Percentiles rank a stretch among this genome's conserved stretches.
Evolutionary conservation across 2,797 vertebrate genomes (phyloP).

Genomic region (Poeciliopsis gracilis): DNA sequence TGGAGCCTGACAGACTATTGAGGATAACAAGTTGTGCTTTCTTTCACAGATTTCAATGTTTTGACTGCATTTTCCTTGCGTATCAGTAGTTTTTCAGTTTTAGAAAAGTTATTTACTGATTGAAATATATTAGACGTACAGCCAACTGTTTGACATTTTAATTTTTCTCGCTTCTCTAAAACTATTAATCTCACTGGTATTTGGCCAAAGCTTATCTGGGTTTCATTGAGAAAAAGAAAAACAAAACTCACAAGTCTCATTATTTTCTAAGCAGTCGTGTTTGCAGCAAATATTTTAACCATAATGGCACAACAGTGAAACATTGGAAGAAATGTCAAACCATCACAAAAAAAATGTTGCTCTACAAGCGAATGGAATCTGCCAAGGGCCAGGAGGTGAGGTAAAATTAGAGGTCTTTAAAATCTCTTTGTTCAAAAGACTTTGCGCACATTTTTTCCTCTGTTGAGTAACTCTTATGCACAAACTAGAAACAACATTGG

Average conservation of each 20-base stretch:
- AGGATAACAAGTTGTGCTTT: not conserved
- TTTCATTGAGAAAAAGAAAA: not conserved
- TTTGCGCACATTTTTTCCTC: not conserved
- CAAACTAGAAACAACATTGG: not conserved
- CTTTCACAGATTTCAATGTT: not conserved
- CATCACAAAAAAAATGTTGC: not conserved
- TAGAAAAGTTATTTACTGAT: not conserved
- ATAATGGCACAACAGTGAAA: not conserved
- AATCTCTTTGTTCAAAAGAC: not conserved
- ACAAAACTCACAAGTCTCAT: not conserved
- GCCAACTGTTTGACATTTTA: not conserved
- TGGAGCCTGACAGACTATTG: not conserved
- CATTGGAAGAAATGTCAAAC: not conserved
- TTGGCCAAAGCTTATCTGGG: slow-evolving; percentile 20
- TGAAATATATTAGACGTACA: not conserved
- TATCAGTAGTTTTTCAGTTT: slow-evolving; percentile 2
- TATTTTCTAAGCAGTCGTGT: not conserved
- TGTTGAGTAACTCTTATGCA: not conserved
- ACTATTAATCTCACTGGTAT: slow-evolving; percentile 14
- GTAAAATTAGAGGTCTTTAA: not conserved
- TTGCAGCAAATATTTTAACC: slow-evolving; percentile 1
- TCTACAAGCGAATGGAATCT: not conserved
- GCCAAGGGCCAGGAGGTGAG: not conserved
- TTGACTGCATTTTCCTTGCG: slow-evolving; percentile 1
- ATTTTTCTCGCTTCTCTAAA: slow-evolving; percentile 9